Conservation (phyloP, 2,888 invertebrate genomes). For the Epicampocera succincta region DNA sequence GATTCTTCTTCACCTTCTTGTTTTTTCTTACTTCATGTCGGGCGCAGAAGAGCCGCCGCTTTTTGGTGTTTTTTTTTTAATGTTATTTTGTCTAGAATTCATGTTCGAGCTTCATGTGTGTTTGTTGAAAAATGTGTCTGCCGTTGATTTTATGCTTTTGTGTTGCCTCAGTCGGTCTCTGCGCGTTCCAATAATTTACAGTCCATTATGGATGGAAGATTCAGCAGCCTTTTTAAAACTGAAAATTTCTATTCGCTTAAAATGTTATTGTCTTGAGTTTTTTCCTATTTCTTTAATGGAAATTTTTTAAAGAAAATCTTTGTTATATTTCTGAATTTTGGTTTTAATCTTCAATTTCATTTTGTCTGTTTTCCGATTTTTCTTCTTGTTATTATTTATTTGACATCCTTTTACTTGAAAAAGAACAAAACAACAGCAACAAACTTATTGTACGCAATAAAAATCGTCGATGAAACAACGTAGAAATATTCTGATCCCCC, state of each 20-base stretch:
- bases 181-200: background rate
- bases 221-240: no score
- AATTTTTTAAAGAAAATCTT: background rate
- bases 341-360: conserved; percentile 19
- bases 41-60: conserved; percentile 42
- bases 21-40: conserved; percentile 29
- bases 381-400: conserved; percentile 6
- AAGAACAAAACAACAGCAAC: conserved; percentile 7
- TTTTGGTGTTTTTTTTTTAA: conserved; percentile 35
- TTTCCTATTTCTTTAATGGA: background rate
- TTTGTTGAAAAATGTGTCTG: conserved; percentile 35
- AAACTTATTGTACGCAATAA: conserved; percentile 12
- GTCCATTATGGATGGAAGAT: no score
- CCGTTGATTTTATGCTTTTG: conserved; percentile 23
- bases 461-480: conserved; percentile 30
- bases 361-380: background rate
- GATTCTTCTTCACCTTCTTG: conserved; percentile 22
- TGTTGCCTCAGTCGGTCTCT: background rate
- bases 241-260: background rate
- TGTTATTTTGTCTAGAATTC: conserved; percentile 6
- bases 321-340: conserved; percentile 15
- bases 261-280: background rate
- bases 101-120: conserved; percentile 25
- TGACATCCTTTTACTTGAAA: conserved; percentile 38
- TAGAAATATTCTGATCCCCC: conserved; percentile 5